Evolutionary conservation across 2,113 vertebrate species (phyloP), one percentile per base, ranked within the genome.

Genomic region (Poicephalus gulielmi): DNA sequence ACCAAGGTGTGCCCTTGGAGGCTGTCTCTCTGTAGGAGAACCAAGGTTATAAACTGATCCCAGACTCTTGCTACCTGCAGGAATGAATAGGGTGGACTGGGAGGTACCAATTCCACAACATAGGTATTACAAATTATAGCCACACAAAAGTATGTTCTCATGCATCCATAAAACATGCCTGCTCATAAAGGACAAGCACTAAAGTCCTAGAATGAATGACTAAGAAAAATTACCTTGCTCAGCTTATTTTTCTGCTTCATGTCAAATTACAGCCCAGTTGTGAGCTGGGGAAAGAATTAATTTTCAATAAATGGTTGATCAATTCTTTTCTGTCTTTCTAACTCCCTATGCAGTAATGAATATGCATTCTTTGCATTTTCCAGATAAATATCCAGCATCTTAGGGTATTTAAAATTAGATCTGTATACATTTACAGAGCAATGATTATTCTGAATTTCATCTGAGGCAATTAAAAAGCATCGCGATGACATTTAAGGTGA

Each of bases 401-500:
- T 95, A 70, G 94, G 91, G 95, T 97, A 97, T 96, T 98, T 98
- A 96, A 97, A 98, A 97, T 98, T 96, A 98, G 95, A 92, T 98
- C 97, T 97, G 92, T 91, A 96, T 97, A 97, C 95, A 95, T 97
- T 95, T 97, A 84, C 37, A 19, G 95, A 94, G 97, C 92, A 95
- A 86, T 94, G 94, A 97, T 98, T 97, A 98, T 96, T 97, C 96
- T 95, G 94, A 98, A 96, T 97, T 97, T 98, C 97, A 98, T 98
- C 96, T 46, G 94, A 97, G 95, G 98, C 97, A 98, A 98, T 98
- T 98, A 98, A 97, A 98, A 97, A 97, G 95, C 97, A 97, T 96
- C 97, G 94, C 86, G 97, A 91, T 98, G 98, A 98, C 98, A 98
- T 98, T 98, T 98, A 97, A 98, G 98, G 97, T 98, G 98, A 98